Evolutionary conservation across 1,140 invertebrate species (phyloP).

Genomic region (Drosophila lini): DNA sequence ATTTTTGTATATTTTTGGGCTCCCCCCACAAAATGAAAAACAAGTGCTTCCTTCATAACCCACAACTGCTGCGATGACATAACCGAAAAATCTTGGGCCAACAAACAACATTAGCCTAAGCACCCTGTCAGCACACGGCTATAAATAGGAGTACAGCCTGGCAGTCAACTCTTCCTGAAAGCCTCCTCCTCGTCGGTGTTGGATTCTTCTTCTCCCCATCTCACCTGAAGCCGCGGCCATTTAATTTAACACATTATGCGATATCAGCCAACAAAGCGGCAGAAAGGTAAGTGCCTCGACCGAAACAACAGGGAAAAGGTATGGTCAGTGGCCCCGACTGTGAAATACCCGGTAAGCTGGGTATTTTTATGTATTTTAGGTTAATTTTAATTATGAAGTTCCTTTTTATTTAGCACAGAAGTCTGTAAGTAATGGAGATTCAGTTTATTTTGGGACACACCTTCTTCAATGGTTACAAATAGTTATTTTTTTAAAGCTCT

Average conservation of each 20-base stretch:
- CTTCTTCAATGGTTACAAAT: background rate
- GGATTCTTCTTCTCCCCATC: too few species aligned
- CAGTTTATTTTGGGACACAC: too few species aligned
- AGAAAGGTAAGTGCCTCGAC: constrained; percentile 2
- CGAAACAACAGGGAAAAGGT: background rate
- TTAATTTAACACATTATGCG: constrained; percentile 52
- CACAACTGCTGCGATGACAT: constrained; percentile 32
- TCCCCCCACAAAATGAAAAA: background rate
- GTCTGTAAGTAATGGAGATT: background rate
- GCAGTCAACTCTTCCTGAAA: constrained; percentile 18
- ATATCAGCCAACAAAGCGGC: constrained; percentile 40
- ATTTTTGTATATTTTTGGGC: background rate
- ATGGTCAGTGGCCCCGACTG: background rate
- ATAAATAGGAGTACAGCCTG: constrained; percentile 40
- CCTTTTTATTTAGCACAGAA: background rate
- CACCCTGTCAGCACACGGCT: constrained; percentile 33
- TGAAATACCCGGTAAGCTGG: constrained; percentile 1
- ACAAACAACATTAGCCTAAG: constrained; percentile 43
- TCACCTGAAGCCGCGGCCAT: constrained; percentile 26
- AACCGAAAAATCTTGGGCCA: constrained; percentile 41
- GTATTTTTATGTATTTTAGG: background rate
- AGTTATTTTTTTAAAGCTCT: too few species aligned
- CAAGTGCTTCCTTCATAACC: constrained; percentile 18
- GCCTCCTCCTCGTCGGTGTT: too few species aligned
- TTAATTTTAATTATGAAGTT: background rate